Conservation (phyloP, 2,113 vertebrate genomes). For the Donacobius atricapilla region DNA sequence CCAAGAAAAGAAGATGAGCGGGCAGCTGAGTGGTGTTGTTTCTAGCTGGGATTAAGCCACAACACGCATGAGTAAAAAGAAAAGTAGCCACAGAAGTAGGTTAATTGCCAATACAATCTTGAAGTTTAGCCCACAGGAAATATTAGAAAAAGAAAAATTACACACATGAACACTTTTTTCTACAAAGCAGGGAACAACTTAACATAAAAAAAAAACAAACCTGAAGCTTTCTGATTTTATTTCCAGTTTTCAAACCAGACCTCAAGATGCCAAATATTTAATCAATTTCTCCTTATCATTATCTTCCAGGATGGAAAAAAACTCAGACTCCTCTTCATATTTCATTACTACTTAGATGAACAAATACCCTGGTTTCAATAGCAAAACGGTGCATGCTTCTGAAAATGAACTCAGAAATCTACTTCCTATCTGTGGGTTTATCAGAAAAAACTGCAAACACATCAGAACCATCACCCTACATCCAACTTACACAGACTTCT, state of each 20-base stretch:
- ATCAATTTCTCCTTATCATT: not conserved
- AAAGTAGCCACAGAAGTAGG: not conserved
- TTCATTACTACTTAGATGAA: constrained; percentile 46
- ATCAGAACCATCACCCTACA: not conserved
- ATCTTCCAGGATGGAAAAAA: not conserved
- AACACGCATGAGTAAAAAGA: not conserved
- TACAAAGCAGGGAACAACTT: not conserved
- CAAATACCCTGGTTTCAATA: not conserved
- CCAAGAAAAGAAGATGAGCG: not conserved
- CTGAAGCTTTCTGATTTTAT: not conserved
- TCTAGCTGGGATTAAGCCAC: not conserved
- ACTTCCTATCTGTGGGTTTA: not conserved
- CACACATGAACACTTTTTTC: not conserved
- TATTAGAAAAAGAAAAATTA: not conserved
- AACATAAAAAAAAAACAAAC: not conserved
- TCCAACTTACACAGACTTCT: not conserved
- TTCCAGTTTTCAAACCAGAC: not conserved
- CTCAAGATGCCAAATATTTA: not conserved
- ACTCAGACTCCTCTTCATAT: not conserved
- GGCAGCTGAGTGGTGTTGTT: not conserved
- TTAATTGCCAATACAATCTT: not conserved
- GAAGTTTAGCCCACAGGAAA: not conserved
- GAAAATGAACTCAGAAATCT: not conserved
- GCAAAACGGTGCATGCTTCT: not conserved
- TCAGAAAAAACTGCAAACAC: not conserved